Evolutionary conservation across 2,113 vertebrate species (phyloP).

Genomic region (Malurus melanocephalus): DNA sequence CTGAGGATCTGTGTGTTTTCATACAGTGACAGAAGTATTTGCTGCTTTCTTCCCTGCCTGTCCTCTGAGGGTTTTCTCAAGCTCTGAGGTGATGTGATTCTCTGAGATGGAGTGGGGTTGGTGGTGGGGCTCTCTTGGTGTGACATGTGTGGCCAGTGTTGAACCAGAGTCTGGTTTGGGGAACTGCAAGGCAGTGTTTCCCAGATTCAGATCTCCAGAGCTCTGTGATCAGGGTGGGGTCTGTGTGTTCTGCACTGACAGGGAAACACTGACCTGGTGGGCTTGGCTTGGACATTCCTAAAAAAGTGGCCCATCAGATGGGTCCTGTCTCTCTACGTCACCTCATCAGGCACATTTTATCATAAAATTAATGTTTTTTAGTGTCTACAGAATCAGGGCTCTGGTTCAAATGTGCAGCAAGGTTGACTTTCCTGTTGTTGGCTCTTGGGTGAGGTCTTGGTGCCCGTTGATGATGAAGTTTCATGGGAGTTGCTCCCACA

Average conservation of each 20-base stretch:
- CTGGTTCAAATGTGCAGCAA: background rate
- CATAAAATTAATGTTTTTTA: background rate
- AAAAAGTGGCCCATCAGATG: rapidly evolving
- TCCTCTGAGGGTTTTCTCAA: background rate
- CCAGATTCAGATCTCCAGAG: background rate
- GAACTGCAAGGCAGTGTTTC: rapidly evolving
- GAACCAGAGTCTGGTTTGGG: background rate
- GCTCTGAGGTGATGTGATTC: background rate
- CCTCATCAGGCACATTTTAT: background rate
- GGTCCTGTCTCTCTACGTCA: background rate
- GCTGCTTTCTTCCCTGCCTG: background rate
- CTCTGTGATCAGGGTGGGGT: background rate
- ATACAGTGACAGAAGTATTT: background rate
- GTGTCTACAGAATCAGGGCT: rapidly evolving
- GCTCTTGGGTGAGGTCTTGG: background rate
- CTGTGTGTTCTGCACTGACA: background rate
- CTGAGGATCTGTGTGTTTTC: background rate
- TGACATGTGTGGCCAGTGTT: background rate
- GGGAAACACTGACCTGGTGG: background rate
- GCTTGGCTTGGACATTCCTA: background rate
- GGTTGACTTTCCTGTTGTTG: background rate
- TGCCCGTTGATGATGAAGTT: background rate
- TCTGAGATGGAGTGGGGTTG: background rate
- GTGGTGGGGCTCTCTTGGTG: background rate
- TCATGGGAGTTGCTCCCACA: background rate